These are phyloP conservation scores for Loripinus fragilis DNA, from an alignment of 2,888 invertebrate species.

Conservation along the genomic window DNA sequence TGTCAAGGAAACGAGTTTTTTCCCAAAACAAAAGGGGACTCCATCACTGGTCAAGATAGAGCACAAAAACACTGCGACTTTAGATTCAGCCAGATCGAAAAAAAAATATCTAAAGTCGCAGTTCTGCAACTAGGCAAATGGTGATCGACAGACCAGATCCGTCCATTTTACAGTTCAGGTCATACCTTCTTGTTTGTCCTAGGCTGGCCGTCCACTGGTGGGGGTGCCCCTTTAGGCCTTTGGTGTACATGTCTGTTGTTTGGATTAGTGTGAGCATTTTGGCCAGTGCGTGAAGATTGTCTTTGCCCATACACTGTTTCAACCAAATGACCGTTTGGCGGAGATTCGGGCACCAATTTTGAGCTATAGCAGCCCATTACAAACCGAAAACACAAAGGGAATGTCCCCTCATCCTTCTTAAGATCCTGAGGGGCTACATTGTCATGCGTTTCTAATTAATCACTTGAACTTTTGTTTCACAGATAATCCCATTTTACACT, in stretches of 20 bases:
- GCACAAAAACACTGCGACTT: too few species aligned
- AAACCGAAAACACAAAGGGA: conserved; percentile 66
- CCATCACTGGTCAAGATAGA: too few species aligned
- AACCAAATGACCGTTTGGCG: conserved; percentile 74
- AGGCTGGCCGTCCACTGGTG: conserved; percentile 64
- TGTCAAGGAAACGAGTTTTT: too few species aligned
- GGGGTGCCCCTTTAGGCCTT: conserved; percentile 55
- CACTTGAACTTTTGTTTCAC: conserved; percentile 10
- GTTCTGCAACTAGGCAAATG: too few species aligned
- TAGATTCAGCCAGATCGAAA: too few species aligned
- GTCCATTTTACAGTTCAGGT: too few species aligned
- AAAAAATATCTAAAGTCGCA: too few species aligned
- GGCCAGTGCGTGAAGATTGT: conserved; percentile 62
- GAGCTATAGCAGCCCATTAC: conserved; percentile 82
- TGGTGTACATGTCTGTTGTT: conserved; percentile 56
- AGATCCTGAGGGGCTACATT: conserved; percentile 65
- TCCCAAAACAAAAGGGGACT: too few species aligned
- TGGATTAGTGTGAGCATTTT: conserved; percentile 58
- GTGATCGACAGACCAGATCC: too few species aligned
- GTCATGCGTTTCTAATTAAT: not conserved
- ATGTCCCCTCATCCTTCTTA: conserved; percentile 71
- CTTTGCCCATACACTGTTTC: conserved; percentile 74
- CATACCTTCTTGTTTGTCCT: conserved; percentile 73
- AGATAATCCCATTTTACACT: conserved; percentile 22
- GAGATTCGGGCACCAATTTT: conserved; percentile 80